A percentile compares a stretch with the other conserved stretches of the same genome.
Evolutionary conservation across 1,140 invertebrate genomes (phyloP).

Genomic region (Ceratoteleas bidentatus): DNA sequence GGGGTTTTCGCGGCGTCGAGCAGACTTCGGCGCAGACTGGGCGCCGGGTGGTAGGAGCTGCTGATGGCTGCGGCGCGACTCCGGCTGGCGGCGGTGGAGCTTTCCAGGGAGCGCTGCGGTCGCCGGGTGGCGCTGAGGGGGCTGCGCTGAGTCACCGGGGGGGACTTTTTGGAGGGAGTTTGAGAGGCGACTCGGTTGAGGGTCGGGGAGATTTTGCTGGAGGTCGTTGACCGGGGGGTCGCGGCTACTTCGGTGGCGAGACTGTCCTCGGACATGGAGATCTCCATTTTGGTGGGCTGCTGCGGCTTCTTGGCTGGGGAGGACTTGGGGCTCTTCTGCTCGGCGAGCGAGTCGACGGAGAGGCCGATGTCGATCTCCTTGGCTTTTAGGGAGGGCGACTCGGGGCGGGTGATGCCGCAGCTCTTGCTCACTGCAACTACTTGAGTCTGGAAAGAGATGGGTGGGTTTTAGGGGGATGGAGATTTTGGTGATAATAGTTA

Average conservation of each 20-base stretch:
- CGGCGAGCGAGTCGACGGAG: slow-evolving; percentile 81
- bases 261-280: slow-evolving; percentile 79
- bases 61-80: slow-evolving; percentile 76
- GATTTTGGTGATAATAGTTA: neutral
- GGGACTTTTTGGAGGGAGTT: slow-evolving; percentile 70
- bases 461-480: neutral
- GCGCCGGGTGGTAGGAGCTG: slow-evolving; percentile 73
- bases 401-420: slow-evolving; percentile 78
- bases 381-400: slow-evolving; percentile 76
- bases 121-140: slow-evolving; percentile 60
- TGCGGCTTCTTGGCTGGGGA: slow-evolving; percentile 73
- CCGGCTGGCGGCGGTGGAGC: slow-evolving; percentile 77
- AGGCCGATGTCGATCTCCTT: slow-evolving; percentile 79
- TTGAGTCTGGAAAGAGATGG: slow-evolving; percentile 26
- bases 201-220: slow-evolving; percentile 76
- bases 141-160: slow-evolving; percentile 74
- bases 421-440: slow-evolving; percentile 73
- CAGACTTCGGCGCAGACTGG: slow-evolving; percentile 75
- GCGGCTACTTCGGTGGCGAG: slow-evolving; percentile 73
- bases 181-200: slow-evolving; percentile 69
- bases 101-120: slow-evolving; percentile 73
- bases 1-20: slow-evolving; percentile 79
- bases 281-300: slow-evolving; percentile 75
- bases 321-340: slow-evolving; percentile 72
- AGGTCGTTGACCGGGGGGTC: slow-evolving; percentile 72